These are phyloP conservation scores for Coturnix japonica DNA, from an alignment of 2,113 vertebrate species.

Conservation along the genomic window DNA sequence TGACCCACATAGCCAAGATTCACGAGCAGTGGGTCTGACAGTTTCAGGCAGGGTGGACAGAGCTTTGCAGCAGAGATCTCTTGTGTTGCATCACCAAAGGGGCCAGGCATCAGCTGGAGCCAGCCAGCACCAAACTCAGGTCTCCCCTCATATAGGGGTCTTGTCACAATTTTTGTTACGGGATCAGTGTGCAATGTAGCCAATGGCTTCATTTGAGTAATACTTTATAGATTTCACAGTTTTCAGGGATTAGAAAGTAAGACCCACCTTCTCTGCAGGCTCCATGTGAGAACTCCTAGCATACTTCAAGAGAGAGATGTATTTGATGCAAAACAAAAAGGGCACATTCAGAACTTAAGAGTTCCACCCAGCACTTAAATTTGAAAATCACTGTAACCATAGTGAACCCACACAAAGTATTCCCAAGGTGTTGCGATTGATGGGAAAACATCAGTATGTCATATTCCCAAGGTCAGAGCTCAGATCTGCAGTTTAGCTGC, in stretches of 20 bases:
- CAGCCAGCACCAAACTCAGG: neutral
- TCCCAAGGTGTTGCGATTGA: neutral
- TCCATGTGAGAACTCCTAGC: neutral
- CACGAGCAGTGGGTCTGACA: accelerated
- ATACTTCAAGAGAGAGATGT: neutral
- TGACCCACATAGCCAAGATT: neutral
- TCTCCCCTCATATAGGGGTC: neutral
- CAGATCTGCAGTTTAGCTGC: neutral
- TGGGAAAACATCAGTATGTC: neutral
- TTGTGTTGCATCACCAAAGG: neutral
- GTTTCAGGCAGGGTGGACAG: neutral
- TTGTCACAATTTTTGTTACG: neutral
- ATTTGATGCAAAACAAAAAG: neutral
- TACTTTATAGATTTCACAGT: neutral
- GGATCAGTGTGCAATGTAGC: neutral
- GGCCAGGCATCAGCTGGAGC: neutral
- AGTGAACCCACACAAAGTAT: neutral
- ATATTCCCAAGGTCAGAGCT: neutral
- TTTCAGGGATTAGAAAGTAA: neutral
- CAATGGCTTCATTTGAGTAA: neutral
- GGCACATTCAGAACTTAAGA: neutral
- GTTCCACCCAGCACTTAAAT: neutral
- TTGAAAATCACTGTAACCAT: neutral
- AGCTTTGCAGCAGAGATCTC: neutral
- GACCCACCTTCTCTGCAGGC: neutral